Conservation (phyloP, 1,140 invertebrate genomes). For the Ladona fulva region DNA sequence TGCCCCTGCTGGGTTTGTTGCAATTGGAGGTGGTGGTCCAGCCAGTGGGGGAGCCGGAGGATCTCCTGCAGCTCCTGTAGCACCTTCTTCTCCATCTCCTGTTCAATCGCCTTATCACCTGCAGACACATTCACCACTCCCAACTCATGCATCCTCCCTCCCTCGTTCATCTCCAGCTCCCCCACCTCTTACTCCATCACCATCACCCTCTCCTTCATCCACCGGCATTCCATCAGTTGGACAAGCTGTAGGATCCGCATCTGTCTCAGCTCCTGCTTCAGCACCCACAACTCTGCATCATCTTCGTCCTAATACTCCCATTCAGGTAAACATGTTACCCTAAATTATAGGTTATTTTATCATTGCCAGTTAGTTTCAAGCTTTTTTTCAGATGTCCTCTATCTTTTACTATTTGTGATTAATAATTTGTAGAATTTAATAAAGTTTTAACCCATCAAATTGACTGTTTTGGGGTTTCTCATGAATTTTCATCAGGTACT, state of each 20-base stretch:
- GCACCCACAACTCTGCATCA: neutral
- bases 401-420: no score
- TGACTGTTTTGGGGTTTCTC: no score
- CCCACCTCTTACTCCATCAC: slow-evolving; percentile 12
- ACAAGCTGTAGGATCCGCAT: neutral
- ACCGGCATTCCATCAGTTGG: neutral
- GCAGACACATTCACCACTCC: neutral
- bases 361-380: no score
- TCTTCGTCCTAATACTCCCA: neutral
- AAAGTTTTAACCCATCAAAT: no score
- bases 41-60: slow-evolving; percentile 29
- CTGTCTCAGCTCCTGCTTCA: neutral
- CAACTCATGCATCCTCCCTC: neutral
- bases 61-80: slow-evolving; percentile 33
- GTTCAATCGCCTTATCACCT: slow-evolving; percentile 7
- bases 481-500: no score
- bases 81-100: slow-evolving; percentile 23
- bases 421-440: no score
- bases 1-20: neutral
- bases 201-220: neutral
- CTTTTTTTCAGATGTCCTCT: no score
- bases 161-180: slow-evolving; percentile 20
- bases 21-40: slow-evolving; percentile 3
- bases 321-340: neutral
- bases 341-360: no score